phyloP scores from a whole-genome alignment of 2,888 invertebrate species.

The Aplocera efformata region DNA sequence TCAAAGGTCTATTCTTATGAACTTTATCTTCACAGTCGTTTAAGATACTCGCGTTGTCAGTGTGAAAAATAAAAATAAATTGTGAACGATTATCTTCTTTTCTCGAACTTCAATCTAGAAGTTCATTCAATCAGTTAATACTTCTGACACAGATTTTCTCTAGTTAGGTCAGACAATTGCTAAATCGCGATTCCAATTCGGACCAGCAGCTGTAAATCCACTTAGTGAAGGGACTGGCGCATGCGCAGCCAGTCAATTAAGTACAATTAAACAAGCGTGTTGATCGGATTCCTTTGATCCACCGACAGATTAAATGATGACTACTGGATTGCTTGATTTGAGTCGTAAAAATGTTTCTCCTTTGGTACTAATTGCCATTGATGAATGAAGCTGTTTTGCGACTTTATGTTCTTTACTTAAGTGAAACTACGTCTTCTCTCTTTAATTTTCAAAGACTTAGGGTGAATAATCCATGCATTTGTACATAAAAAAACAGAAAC shows the following conservation, averaged over 20 bases:
- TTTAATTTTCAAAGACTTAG: no score
- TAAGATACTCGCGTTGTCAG: no score
- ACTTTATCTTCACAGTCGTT: no score
- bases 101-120: constrained; percentile 13
- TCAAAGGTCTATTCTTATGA: constrained; percentile 17
- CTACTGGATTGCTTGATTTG: constrained; percentile 21
- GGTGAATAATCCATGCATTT: no score
- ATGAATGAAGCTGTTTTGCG: not conserved
- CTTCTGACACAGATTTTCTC: constrained; percentile 39
- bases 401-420: not conserved
- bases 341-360: constrained; percentile 10
- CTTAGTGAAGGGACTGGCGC: constrained; percentile 46
- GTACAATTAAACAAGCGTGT: constrained; percentile 55
- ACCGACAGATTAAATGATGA: constrained; percentile 41
- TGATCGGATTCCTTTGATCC: constrained; percentile 53
- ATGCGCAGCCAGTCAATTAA: constrained; percentile 63
- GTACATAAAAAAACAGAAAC: no score
- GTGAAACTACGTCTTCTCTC: no score
- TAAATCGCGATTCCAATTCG: constrained; percentile 52
- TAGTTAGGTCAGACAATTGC: constrained; percentile 36
- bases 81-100: constrained; percentile 9
- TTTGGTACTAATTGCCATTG: constrained; percentile 4
- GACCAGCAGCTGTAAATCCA: constrained; percentile 60
- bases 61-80: not conserved
- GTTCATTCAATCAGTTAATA: constrained; percentile 17